phyloP scores from a whole-genome alignment of 2,113 vertebrate genomes.

The Canis aureus region DNA sequence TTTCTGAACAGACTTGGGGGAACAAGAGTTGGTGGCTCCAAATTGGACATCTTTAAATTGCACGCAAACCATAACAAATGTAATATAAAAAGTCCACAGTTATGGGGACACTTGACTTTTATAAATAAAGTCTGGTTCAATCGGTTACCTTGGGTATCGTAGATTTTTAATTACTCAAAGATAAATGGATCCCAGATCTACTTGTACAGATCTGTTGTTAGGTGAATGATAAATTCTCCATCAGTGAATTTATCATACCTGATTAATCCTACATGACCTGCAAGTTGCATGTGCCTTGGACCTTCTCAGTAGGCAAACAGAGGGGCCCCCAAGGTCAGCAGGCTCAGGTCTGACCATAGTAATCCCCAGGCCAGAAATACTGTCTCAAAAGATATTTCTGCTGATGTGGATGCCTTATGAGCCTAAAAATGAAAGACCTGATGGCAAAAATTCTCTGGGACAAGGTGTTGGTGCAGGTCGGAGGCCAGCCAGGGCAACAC shows the following conservation, averaged over 20 bases:
- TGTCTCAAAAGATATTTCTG: neutral
- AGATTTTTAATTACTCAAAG: constrained; percentile 76
- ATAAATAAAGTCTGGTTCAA: neutral
- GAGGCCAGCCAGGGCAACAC: constrained; percentile 69
- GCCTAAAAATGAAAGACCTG: constrained; percentile 25
- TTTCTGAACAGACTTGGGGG: neutral
- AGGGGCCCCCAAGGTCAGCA: neutral
- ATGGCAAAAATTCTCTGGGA: constrained; percentile 70
- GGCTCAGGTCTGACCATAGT: constrained; percentile 46
- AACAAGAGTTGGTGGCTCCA: neutral
- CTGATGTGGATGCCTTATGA: constrained; percentile 40
- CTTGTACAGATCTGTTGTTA: constrained; percentile 53
- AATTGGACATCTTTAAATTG: neutral
- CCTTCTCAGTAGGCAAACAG: neutral
- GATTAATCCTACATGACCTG: constrained; percentile 34
- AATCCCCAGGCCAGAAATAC: neutral
- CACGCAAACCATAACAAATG: neutral
- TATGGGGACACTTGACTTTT: neutral
- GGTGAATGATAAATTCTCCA: constrained; percentile 36
- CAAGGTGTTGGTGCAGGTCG: constrained; percentile 76
- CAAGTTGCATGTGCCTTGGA: fast-evolving
- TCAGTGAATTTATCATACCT: constrained; percentile 51
- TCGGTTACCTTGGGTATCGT: neutral
- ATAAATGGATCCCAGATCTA: constrained; percentile 69
- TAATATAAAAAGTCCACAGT: neutral